phyloP scores from a whole-genome alignment of 2,888 invertebrate genomes.

The Nasonovia ribisnigri region DNA sequence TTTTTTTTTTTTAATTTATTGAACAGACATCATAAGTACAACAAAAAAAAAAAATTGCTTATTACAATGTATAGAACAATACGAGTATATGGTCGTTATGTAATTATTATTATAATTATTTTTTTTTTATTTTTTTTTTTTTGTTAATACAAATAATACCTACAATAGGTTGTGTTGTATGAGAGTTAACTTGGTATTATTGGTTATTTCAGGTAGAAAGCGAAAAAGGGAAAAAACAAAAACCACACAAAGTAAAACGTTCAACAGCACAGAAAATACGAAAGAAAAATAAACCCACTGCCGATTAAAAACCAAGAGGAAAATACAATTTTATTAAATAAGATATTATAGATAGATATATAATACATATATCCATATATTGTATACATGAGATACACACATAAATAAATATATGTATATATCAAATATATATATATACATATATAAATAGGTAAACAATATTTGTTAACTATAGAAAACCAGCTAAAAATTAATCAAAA shows the following conservation, averaged over 20 bases:
- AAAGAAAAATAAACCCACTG: slow-evolving; percentile 61
- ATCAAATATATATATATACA: slow-evolving; percentile 26
- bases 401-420: not conserved
- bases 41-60: slow-evolving; percentile 22
- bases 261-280: slow-evolving; percentile 62
- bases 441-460: slow-evolving; percentile 32
- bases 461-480: slow-evolving; percentile 64
- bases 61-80: not conserved
- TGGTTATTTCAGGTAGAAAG: slow-evolving; percentile 34
- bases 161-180: slow-evolving; percentile 14
- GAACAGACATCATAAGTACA: slow-evolving; percentile 54
- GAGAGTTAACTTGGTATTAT: slow-evolving; percentile 15
- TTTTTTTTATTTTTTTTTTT: slow-evolving; percentile 41
- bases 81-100: slow-evolving; percentile 18
- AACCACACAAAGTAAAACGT: slow-evolving; percentile 64
- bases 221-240: slow-evolving; percentile 59
- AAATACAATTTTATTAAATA: slow-evolving; percentile 51
- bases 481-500: slow-evolving; percentile 63
- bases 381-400: not conserved
- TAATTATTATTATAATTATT: slow-evolving; percentile 25
- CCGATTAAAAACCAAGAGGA: slow-evolving; percentile 60
- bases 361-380: slow-evolving; percentile 7
- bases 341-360: slow-evolving; percentile 23
- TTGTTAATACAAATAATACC: slow-evolving; percentile 4
- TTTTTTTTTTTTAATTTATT: too few relatives aligned